A percentile compares a stretch with the other conserved stretches of the same genome.
These are phyloP conservation scores for Druceiella hillmani DNA, from an alignment of 2,888 invertebrate species.

Conservation along the genomic window DNA sequence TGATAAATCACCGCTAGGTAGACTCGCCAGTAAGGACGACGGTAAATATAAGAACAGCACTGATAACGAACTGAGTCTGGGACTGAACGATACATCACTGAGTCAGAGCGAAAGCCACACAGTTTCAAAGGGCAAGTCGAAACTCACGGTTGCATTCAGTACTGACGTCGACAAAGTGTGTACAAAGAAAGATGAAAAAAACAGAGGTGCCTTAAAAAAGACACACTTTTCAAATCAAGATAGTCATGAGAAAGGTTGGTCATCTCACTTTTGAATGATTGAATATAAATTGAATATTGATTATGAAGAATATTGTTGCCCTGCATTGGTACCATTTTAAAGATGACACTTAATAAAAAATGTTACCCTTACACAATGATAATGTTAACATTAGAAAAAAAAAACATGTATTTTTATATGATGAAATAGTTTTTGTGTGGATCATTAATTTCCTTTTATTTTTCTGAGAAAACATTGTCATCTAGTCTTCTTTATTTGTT, in stretches of 20 bases:
- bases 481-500: too few species aligned
- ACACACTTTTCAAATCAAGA: background rate
- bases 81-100: constrained; percentile 18
- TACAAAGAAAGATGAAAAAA: constrained; percentile 1
- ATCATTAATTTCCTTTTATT: too few species aligned
- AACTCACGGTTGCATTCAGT: constrained; percentile 5
- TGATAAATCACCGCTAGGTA: constrained; percentile 41
- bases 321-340: too few species aligned
- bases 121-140: constrained; percentile 15
- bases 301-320: too few species aligned
- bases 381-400: too few species aligned
- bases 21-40: constrained; percentile 23
- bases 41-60: constrained; percentile 36
- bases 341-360: too few species aligned
- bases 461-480: too few species aligned
- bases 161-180: background rate
- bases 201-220: background rate
- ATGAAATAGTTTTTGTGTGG: too few species aligned
- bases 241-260: constrained; percentile 2
- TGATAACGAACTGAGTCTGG: constrained; percentile 29
- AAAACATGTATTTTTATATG: too few species aligned
- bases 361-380: too few species aligned
- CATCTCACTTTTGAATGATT: too few species aligned
- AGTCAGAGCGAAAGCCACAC: constrained; percentile 22
- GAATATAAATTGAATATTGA: too few species aligned